Base-by-base conservation (phyloP, 2,113 vertebrate species). In the Taxidea taxus region DNA sequence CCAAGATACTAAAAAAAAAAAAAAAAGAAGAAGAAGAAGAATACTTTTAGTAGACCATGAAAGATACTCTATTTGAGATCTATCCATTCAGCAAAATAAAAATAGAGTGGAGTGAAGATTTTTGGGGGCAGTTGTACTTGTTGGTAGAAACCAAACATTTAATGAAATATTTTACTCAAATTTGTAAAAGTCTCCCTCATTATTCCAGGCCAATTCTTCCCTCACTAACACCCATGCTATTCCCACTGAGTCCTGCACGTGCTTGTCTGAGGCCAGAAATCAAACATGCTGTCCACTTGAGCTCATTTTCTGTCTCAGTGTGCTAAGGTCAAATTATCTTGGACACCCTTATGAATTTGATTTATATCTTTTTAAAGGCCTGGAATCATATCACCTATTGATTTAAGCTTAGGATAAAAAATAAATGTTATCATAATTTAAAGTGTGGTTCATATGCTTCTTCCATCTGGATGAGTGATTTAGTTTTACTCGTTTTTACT, bases 131-230 rank as follows among this genome's bases (percentile, higher is more conserved):
- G 66, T 25, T 90, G 9, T 42, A 75, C 31, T 97, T 92, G 87
- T 96, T 96, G 91, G 56, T 54, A 70, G 44, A 97, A 97, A 97
- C 90, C 34, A 20, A 95, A 96, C 39, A 93, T 89, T 84, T 82
- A 58, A 34, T 93, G 66, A 93, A 96, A 70, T n/a, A 29, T 21
- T 82, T 92, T 91, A 49, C 21, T 96, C 29, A 86, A 12, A 68
- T 97, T 97, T 89, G 3, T 87, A 58, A 97, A 87, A 93, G 31
- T 82, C 54, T 94, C 47, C 75, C 1, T 31, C 84, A 87, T 58
- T 6, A 47, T 27, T 47, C 54, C 25, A 95, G 42, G 27, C 18
- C 3, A 74, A 1, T 68, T 54, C 0, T 0, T 23, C 56, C 56
- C 82, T 91, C 27, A 39, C 49, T 89, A 60, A 47, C 34, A 86